Conservation (phyloP, 2,113 vertebrate genomes). For the Aldabrachelys gigantea region DNA sequence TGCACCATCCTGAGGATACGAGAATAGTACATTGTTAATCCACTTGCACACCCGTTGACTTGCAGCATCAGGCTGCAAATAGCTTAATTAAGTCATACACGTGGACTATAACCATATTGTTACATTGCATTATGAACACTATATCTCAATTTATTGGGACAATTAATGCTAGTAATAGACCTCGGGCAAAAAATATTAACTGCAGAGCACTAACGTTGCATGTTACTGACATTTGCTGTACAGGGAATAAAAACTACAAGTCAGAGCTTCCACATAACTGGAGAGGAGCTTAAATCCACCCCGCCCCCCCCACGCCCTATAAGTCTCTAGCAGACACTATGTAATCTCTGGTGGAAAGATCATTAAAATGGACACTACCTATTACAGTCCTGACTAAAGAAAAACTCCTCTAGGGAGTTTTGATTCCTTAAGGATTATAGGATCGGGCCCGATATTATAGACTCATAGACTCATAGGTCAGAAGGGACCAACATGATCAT, state of each 20-base stretch:
- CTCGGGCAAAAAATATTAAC: slow-evolving; percentile 70
- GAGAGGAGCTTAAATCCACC: neutral
- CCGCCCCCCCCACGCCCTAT: neutral
- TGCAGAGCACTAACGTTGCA: slow-evolving; percentile 58
- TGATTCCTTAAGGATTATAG: neutral
- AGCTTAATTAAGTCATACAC: slow-evolving; percentile 89
- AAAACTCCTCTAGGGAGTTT: neutral
- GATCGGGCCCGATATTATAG: neutral
- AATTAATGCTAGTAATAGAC: slow-evolving; percentile 82
- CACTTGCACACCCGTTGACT: slow-evolving; percentile 87
- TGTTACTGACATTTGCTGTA: slow-evolving; percentile 62
- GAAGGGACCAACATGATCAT: too few relatives aligned
- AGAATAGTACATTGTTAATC: slow-evolving; percentile 84
- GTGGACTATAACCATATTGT: slow-evolving; percentile 85
- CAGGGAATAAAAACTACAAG: neutral
- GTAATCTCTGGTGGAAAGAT: neutral
- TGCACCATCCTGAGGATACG: slow-evolving; percentile 84
- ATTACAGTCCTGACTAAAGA: neutral
- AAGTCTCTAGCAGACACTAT: neutral
- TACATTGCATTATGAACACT: slow-evolving; percentile 79
- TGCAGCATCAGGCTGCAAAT: slow-evolving; percentile 86
- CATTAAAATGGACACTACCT: neutral
- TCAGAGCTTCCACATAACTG: neutral
- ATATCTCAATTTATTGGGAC: slow-evolving; percentile 87
- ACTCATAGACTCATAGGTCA: too few relatives aligned